Evolutionary conservation across 2,797 vertebrate genomes (phyloP), one percentile per base, ranked within the genome.

Genomic region (Hipposideros larvatus): DNA sequence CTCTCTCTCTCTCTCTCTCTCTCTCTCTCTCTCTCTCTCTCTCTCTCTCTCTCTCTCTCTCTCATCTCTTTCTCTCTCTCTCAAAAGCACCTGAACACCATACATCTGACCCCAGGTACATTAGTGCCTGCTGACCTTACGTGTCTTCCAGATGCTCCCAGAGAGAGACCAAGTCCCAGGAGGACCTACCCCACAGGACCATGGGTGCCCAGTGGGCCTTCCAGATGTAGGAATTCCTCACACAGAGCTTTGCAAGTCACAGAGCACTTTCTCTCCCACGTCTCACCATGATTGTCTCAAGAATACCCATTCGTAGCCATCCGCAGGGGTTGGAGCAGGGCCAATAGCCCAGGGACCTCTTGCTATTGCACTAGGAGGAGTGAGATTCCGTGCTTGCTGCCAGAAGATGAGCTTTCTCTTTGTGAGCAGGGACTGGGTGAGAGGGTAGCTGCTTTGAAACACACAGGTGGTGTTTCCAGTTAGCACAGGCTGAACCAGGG

Each of bases 251-350:
- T 43, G 70, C 13, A 10, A 21, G 13, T 55, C 82, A 70, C 80
- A 92, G 68, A 91, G 65, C 34, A 24, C 37, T 34, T 75, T 65
- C 41, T 75, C 18, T 13, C 28, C 41, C 15, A 5, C 22, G 21
- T n/a, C 70, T 92, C 63, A 68, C 24, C 71, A 22, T 19, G 8
- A 43, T 2, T 51, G 14, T 37, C 11, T n/a, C 65, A 31, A 70
- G 46, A 74, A 70, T 0, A 1, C n/a, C n/a, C 51, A 5, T 9
- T 34, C 24, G 15, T 14, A 31, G 66, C n/a, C 46, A 59, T 28
- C 14, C 0, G 2, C 37, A 4, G 26, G 31, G 34, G 3, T 22
- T 21, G 43, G 11, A 3, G 5, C 6, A 28, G 37, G 70, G 37
- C 43, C n/a, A 4, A 3, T 10, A 5, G 43, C 65, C 26, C 16